Conservation (phyloP, 1,140 invertebrate species). For the Cyclina sinensis region DNA sequence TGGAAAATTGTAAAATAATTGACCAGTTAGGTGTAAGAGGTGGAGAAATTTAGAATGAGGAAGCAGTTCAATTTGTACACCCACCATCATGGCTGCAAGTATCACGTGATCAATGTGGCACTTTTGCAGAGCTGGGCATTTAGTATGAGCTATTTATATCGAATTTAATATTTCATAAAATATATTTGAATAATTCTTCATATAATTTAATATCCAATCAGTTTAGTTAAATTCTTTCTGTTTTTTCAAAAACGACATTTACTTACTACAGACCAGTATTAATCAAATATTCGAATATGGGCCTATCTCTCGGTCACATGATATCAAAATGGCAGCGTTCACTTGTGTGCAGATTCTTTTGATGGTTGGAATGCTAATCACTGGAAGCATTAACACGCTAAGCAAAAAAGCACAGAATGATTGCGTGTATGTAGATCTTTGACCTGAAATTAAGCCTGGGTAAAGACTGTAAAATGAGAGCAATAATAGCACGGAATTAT, state of each 20-base stretch:
- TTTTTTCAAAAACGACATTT: too few species aligned
- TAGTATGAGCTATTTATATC: neutral
- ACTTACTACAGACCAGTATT: too few species aligned
- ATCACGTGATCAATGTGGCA: conserved; percentile 82
- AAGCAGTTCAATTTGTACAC: conserved; percentile 76
- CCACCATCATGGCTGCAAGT: conserved; percentile 87
- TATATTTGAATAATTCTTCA: too few species aligned
- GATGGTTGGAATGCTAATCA: conserved; percentile 84
- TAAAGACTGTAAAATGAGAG: too few species aligned
- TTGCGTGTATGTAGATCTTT: conserved; percentile 79
- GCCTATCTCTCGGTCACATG: conserved; percentile 66
- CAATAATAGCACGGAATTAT: too few species aligned
- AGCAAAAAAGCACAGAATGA: conserved; percentile 85
- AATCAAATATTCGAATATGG: neutral
- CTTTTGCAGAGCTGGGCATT: neutral
- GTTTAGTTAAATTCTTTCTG: too few species aligned
- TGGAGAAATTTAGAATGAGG: conserved; percentile 49
- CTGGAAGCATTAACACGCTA: conserved; percentile 84
- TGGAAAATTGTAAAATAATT: conserved; percentile 26
- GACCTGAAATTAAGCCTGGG: too few species aligned
- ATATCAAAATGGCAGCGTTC: conserved; percentile 81
- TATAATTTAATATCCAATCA: too few species aligned
- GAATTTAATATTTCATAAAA: neutral
- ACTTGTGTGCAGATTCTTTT: conserved; percentile 81
- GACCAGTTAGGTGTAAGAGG: conserved; percentile 34